A percentile compares a stretch with the other conserved stretches of the same genome.
phyloP scores from a whole-genome alignment of 2,888 invertebrate genomes.

The Tipula lateralis region DNA sequence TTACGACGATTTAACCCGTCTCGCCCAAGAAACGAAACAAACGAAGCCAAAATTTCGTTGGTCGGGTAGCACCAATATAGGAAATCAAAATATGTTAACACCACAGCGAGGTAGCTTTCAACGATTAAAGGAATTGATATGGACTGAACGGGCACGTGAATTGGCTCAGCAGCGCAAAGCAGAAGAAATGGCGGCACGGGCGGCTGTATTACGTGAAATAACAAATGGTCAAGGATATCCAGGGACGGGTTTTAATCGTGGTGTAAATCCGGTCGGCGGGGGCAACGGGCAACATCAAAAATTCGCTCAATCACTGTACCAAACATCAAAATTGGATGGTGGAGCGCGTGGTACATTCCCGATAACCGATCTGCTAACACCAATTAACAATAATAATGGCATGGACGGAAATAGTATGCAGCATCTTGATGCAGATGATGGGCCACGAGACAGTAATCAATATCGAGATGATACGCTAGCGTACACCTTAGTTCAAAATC shows the following conservation, averaged over 20 bases:
- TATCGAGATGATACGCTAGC: background rate
- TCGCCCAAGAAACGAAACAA: conserved; percentile 51
- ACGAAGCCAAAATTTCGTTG: conserved; percentile 41
- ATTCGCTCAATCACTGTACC: background rate
- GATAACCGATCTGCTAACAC: background rate
- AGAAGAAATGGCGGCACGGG: conserved; percentile 65
- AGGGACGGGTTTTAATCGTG: background rate
- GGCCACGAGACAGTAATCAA: background rate
- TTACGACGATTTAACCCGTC: conserved; percentile 53
- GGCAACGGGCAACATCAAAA: background rate
- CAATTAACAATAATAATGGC: background rate
- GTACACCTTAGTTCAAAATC: background rate
- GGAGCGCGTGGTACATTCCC: background rate
- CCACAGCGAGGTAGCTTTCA: conserved; percentile 56
- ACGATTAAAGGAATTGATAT: conserved; percentile 72
- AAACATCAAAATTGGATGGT: background rate
- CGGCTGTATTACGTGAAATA: conserved; percentile 59
- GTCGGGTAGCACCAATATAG: conserved; percentile 39
- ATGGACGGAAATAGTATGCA: background rate
- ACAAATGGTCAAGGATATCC: conserved; percentile 55
- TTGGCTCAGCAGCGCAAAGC: conserved; percentile 67
- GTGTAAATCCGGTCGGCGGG: too few relatives aligned
- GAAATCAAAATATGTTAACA: conserved; percentile 36
- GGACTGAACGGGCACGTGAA: conserved; percentile 71
- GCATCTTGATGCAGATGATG: background rate